Conservation (phyloP, 2,888 invertebrate genomes). For the Drosophila subsilvestris region DNA sequence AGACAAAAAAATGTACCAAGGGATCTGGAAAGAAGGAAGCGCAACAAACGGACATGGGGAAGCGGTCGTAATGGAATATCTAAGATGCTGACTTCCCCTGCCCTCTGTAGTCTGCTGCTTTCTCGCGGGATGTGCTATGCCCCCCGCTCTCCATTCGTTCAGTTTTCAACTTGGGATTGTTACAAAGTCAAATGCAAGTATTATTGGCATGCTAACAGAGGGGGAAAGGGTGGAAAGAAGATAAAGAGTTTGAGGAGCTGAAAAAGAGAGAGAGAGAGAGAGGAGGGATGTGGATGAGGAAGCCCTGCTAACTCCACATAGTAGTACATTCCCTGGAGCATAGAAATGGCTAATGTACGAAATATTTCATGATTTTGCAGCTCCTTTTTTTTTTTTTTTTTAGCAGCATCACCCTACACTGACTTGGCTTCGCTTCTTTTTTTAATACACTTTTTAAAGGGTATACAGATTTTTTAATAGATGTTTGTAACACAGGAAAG, state of each 20-base stretch:
- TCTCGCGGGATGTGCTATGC: background rate
- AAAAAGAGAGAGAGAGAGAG: too few species aligned
- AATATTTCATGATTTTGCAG: slow-evolving; percentile 76
- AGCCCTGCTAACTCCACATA: slow-evolving; percentile 35
- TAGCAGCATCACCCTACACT: background rate
- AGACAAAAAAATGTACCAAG: slow-evolving; percentile 32
- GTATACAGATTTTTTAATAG: background rate
- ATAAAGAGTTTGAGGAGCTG: background rate
- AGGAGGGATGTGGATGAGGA: slow-evolving; percentile 10
- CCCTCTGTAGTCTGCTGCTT: background rate
- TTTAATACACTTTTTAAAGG: background rate
- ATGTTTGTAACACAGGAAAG: background rate
- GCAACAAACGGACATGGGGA: background rate
- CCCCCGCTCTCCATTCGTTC: background rate
- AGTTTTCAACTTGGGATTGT: slow-evolving; percentile 24
- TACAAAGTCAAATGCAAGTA: slow-evolving; percentile 72
- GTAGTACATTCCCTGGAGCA: slow-evolving; percentile 25
- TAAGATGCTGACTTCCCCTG: slow-evolving; percentile 42
- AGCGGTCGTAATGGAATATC: slow-evolving; percentile 46
- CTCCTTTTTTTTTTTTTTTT: slow-evolving; percentile 42
- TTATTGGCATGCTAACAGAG: slow-evolving; percentile 66
- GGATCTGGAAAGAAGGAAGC: background rate
- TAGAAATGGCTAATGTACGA: slow-evolving; percentile 75
- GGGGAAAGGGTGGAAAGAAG: slow-evolving; percentile 2
- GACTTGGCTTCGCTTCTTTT: background rate